Evolutionary conservation across 2,797 vertebrate genomes (phyloP).

Genomic region (Poeciliopsis turneri): DNA sequence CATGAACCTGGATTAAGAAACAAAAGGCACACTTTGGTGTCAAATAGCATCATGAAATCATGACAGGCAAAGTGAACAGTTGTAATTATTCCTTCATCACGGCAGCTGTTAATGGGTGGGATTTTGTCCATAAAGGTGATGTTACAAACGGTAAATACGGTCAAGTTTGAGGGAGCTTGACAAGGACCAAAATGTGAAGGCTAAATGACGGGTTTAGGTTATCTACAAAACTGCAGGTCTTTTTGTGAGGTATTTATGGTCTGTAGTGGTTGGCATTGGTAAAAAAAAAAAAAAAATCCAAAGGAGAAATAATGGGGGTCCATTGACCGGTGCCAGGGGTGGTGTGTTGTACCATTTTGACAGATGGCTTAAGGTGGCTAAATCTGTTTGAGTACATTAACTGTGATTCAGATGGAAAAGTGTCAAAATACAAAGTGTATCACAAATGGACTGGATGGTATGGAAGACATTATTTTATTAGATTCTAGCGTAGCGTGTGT

Average conservation of each 20-base stretch:
- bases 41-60: background rate
- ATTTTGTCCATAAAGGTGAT: background rate
- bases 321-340: background rate
- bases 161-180: background rate
- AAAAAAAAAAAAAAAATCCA: background rate
- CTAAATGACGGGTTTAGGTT: background rate
- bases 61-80: background rate
- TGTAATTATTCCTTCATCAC: background rate
- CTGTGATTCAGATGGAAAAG: background rate
- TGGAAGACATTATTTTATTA: background rate
- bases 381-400: background rate
- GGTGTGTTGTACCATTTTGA: background rate
- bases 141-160: background rate
- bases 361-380: background rate
- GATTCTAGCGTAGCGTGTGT: background rate
- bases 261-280: background rate
- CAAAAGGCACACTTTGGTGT: background rate
- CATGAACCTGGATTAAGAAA: background rate
- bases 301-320: background rate
- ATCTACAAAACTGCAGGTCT: background rate
- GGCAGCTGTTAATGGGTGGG: background rate
- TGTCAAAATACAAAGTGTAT: background rate
- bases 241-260: background rate
- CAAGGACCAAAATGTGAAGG: background rate
- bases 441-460: background rate